A percentile compares a stretch with the other conserved stretches of the same genome.
Evolutionary conservation across 2,113 vertebrate species (phyloP).

Genomic region (Sciurus niger): DNA sequence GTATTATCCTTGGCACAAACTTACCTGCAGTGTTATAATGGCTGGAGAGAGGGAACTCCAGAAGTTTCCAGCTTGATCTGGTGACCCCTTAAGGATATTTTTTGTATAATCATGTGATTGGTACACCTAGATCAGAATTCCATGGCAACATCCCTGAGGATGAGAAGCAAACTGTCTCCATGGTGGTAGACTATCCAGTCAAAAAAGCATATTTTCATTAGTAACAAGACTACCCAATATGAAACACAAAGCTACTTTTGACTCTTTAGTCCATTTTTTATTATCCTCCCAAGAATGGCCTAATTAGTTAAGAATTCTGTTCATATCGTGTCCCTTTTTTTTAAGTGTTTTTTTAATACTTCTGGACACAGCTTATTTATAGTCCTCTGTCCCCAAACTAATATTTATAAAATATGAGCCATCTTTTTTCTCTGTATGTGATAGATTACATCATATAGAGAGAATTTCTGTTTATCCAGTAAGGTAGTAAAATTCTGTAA

Average conservation of each 20-base stretch:
- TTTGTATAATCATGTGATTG: slow-evolving; percentile 12
- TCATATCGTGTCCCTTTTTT: neutral
- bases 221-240: neutral
- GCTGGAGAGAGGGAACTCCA: slow-evolving; percentile 18
- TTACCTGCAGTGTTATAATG: slow-evolving; percentile 63
- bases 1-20: slow-evolving; percentile 56
- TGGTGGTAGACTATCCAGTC: neutral
- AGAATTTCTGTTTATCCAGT: neutral
- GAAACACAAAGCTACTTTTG: slow-evolving; percentile 59
- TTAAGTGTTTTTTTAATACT: neutral
- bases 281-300: slow-evolving; percentile 37
- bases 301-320: neutral
- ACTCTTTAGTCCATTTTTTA: slow-evolving; percentile 2
- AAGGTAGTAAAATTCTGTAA: slow-evolving; percentile 49
- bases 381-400: neutral
- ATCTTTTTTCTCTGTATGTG: neutral
- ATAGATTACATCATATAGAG: neutral
- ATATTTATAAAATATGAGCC: slow-evolving; percentile 51
- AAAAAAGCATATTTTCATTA: neutral
- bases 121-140: slow-evolving; percentile 1
- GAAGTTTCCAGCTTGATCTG: neutral
- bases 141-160: neutral
- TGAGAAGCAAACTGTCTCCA: neutral
- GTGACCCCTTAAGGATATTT: neutral
- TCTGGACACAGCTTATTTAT: neutral